Evolutionary conservation across 2,113 vertebrate genomes (phyloP), one percentile per base, ranked within the genome.

Genomic region (Xiphophorus maculatus): DNA sequence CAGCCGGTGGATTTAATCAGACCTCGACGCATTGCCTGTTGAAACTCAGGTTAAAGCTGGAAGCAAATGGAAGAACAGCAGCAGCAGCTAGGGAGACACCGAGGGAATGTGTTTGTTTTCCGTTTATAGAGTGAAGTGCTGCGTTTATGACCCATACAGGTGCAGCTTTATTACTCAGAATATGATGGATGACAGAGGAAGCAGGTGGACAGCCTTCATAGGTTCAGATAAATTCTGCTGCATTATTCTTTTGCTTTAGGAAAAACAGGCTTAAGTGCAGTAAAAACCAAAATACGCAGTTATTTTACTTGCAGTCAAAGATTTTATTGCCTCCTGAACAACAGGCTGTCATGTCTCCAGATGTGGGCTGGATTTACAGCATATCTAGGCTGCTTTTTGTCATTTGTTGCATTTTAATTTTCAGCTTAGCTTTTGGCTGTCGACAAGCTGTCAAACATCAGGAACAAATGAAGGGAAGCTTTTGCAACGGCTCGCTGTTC

Each of bases 351-450:
- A 73, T 14, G 66, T 54, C 78, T 73, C 11, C 25, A 70, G 79
- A 67, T 72, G 33, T 60, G 3, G 48, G 58, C 10, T 72, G 30
- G 60, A 48, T 51, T 37, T 60, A 54, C 13, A 32, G 61, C 64
- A 71, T 71, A 48, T 62, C 63, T 54, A 61, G 63, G 80, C 48
- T 67, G 71, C 65, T 64, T 75, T 74, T 54, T 71, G 74, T 80
- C 37, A 70, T 71, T 12, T 73, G 60, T 29, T 83, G 60, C 73
- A 79, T 82, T 61, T 89, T 70, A 70, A 87, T 74, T 69, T 54
- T 60, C 54, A 65, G 77, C 70, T 84, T 66, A 83, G 65, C 65
- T 73, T 4, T 32, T 40, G 79, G 40, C 68, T 80, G 51, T 74
- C 81, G 13, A 84, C 77, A 74, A 33, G 70, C 70, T 74, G 87